Base-by-base conservation (phyloP, 2,113 vertebrate species). In the Crotalus tigris region DNA sequence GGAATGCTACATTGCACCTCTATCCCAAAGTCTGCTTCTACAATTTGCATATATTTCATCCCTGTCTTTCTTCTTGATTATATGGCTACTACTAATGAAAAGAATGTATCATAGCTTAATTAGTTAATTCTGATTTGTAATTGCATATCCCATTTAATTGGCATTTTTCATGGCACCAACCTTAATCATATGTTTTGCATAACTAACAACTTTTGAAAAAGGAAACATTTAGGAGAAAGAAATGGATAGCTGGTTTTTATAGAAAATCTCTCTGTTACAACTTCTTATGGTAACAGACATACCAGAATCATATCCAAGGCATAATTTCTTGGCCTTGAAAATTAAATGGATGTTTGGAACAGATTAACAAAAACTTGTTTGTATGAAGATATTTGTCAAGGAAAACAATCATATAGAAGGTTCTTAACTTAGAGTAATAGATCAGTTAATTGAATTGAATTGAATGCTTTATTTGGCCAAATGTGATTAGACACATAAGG, bases 71-170 rank as follows among this genome's bases (percentile, higher is more conserved):
- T 87, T n/a, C 44, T 85, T 86, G 59, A 53, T 90, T 39, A 58
- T 87, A 64, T 33, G 54, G 21, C 24, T 92, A 46, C 53, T 93
- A 54, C 91, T 97, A 97, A 95, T 95, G 94, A 92, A 91, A 94
- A 90, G 51, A 94, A 44, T 93, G 91, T 54, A 93, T 92, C 88
- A 93, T 94, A 91, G 96, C 95, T 94, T 96, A 96, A 95, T 95
- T 95, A 95, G 90, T 91, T 96, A 92, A 94, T 93, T 64, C 44
- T 90, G 92, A 94, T 93, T 91, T 93, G 94, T 95, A 96, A 96
- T 95, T 94, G 90, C 81, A 93, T 94, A 95, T 97, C 91, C 92
- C 55, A 92, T 94, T 95, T 95, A 95, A 97, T 94, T 94, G 94
- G 94, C 91, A 93, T 95, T 94, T 92, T 95, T 95, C 95, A 93